A percentile compares a stretch with the other conserved stretches of the same genome.
phyloP scores from a whole-genome alignment of 2,888 invertebrate genomes.

The Cheilosia scutellata region DNA sequence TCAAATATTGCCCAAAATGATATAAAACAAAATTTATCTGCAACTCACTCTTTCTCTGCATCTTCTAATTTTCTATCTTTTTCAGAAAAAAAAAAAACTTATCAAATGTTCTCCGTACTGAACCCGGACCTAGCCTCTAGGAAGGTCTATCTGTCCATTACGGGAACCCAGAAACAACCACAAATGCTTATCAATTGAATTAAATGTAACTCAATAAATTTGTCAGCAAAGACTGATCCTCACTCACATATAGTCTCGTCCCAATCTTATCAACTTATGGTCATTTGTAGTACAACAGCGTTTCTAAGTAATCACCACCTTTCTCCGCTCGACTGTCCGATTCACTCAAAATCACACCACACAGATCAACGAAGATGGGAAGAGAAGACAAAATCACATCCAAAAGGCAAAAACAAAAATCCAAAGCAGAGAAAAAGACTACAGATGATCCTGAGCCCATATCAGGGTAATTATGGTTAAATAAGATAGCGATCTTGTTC shows the following conservation, averaged over 20 bases:
- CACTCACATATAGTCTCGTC: not conserved
- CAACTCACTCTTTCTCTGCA: no score
- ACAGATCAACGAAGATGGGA: constrained; percentile 61
- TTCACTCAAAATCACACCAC: constrained; percentile 51
- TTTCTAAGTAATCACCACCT: constrained; percentile 71
- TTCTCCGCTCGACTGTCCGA: constrained; percentile 21
- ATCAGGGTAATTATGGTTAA: constrained; percentile 85
- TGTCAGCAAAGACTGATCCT: constrained; percentile 65
- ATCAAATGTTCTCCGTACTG: no score
- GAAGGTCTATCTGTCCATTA: no score
- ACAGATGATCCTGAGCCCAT: constrained; percentile 80
- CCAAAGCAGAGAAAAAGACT: constrained; percentile 68
- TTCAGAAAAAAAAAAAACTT: no score
- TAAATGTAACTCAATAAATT: constrained; percentile 71
- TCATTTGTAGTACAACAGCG: constrained; percentile 74
- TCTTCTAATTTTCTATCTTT: no score
- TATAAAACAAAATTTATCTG: no score
- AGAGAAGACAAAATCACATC: constrained; percentile 54
- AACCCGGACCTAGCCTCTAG: no score
- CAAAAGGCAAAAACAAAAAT: constrained; percentile 67
- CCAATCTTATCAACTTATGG: constrained; percentile 65
- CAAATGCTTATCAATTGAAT: constrained; percentile 56
- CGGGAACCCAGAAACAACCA: not conserved
- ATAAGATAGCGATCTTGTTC: constrained; percentile 84
- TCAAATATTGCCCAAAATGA: no score